phyloP scores from a whole-genome alignment of 2,113 vertebrate genomes.

The Chloropsis hardwickii region DNA sequence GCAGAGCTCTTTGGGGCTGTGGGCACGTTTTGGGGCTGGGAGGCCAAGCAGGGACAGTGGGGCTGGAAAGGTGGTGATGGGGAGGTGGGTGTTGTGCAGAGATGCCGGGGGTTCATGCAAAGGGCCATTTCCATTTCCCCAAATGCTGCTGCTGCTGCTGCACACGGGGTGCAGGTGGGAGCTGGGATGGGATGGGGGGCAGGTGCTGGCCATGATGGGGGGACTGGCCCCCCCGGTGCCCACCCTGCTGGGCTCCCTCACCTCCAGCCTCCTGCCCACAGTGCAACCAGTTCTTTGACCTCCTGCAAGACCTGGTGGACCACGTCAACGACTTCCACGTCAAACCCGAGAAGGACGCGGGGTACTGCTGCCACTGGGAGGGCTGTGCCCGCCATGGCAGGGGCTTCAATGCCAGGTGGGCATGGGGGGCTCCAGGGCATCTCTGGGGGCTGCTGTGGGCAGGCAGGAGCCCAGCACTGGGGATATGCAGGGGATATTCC shows the following conservation, averaged over 20 bases:
- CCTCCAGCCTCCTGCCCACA: slow-evolving; percentile 32
- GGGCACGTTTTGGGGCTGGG: neutral
- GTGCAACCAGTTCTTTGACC: slow-evolving; percentile 95
- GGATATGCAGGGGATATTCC: neutral
- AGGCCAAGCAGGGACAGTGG: no score
- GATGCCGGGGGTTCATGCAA: neutral
- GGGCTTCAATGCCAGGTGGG: slow-evolving; percentile 94
- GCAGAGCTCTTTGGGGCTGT: neutral
- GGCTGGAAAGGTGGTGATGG: neutral
- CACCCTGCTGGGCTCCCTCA: neutral
- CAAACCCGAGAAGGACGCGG: slow-evolving; percentile 93
- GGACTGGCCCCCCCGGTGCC: neutral
- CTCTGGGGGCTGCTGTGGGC: neutral
- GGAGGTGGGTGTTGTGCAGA: neutral
- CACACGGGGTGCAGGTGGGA: fast-evolving
- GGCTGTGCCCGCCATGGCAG: slow-evolving; percentile 93
- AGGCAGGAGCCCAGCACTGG: neutral
- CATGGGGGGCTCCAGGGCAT: neutral
- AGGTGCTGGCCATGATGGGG: neutral
- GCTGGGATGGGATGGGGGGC: neutral
- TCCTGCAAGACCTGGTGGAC: slow-evolving; percentile 94
- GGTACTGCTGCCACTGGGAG: slow-evolving; percentile 98
- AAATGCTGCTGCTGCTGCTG: neutral
- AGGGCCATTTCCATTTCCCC: neutral
- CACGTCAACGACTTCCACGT: slow-evolving; percentile 97